Evolutionary conservation across 2,888 invertebrate species (phyloP).

Genomic region (Callimorpha dominula): DNA sequence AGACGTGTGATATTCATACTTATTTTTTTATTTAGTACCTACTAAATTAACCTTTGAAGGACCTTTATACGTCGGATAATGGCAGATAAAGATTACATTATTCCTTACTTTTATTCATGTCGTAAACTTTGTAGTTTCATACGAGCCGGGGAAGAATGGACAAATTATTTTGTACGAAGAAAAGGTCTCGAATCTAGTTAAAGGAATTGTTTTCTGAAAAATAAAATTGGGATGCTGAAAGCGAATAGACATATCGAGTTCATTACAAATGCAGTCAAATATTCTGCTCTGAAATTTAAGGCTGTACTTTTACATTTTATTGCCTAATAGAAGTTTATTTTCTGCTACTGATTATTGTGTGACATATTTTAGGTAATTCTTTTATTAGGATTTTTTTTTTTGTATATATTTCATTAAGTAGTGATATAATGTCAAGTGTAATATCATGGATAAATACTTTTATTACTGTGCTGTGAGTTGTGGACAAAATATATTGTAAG

Average conservation of each 20-base stretch:
- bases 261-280: background rate
- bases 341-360: background rate
- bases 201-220: background rate
- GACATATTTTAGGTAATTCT: background rate
- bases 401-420: too few species aligned
- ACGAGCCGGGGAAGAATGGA: background rate
- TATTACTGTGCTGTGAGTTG: too few species aligned
- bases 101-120: slow-evolving; percentile 9
- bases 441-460: too few species aligned
- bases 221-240: background rate
- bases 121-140: background rate
- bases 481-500: too few species aligned
- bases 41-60: slow-evolving; percentile 2
- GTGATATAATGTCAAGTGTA: too few species aligned
- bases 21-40: slow-evolving; percentile 6
- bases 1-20: slow-evolving; percentile 1
- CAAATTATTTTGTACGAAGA: background rate
- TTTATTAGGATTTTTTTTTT: too few species aligned
- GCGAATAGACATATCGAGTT: background rate
- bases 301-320: background rate
- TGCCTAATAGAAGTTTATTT: background rate
- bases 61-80: slow-evolving; percentile 4
- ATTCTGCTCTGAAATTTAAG: background rate
- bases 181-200: background rate
- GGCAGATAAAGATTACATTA: slow-evolving; percentile 9